Evolutionary conservation across 2,797 vertebrate genomes (phyloP).

Genomic region (Muscicapa comitata): DNA sequence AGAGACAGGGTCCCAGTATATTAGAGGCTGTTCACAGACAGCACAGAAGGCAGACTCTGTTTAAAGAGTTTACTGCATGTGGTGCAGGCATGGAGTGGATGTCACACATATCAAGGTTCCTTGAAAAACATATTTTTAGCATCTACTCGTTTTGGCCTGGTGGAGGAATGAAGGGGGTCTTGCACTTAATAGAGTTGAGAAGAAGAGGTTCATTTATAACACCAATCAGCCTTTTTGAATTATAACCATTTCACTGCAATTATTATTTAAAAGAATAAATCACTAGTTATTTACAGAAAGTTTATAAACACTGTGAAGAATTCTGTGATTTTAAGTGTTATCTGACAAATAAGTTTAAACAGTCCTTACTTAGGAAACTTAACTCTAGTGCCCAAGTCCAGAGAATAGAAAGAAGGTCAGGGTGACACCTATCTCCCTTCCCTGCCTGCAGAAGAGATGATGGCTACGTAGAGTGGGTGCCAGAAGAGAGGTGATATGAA

Average conservation of each 20-base stretch:
- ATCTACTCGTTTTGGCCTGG: not conserved
- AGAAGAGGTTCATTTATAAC: not conserved
- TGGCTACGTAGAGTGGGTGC: not conserved
- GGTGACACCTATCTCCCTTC: not conserved
- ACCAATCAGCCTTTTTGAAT: not conserved
- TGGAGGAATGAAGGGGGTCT: not conserved
- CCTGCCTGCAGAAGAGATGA: not conserved
- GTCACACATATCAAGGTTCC: not conserved
- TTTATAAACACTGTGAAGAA: not conserved
- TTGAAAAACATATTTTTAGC: not conserved
- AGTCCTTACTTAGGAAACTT: not conserved
- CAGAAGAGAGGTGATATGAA: not conserved
- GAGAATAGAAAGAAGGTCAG: not conserved
- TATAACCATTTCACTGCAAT: not conserved
- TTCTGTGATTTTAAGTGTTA: not conserved
- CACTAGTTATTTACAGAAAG: not conserved
- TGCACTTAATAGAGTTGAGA: not conserved
- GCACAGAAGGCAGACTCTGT: not conserved
- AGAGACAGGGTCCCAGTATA: not conserved
- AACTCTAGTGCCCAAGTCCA: not conserved
- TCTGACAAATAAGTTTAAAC: not conserved
- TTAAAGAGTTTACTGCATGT: not conserved
- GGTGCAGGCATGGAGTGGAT: rapidly evolving
- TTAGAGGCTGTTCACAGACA: not conserved
- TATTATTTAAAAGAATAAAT: not conserved